Base-by-base conservation (phyloP, 1,140 invertebrate species). In the Zaprionus ornatus region DNA sequence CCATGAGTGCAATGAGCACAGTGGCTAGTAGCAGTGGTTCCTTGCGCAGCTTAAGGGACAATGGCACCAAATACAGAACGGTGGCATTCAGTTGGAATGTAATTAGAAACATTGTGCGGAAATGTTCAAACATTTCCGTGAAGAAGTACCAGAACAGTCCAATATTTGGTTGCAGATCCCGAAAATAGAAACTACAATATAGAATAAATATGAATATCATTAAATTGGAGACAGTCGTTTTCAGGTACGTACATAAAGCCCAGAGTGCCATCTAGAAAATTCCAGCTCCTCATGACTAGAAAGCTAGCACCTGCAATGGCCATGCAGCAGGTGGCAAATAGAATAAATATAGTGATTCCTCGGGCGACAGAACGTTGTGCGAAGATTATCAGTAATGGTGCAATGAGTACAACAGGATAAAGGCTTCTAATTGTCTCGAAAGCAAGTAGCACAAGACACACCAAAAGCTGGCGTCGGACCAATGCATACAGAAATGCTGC, bases 131-230 rank as follows among this genome's bases (percentile, higher is more conserved):
- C 97, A 99, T 99, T 94, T 99, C 99, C 0, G 98, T 99, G 91
- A 99, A 99, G 93, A 99, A 99, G 92, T 99, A 99, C 99, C 99
- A 99, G 93, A 99, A 99, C 0, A 99, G 93, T 3, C 99, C 99
- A 86, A 99, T 97, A 91, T 99, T 99, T 23, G 99, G 99, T 77
- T 97, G 97, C 54, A 99, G 93, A 93, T 99, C 98, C 23, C 97
- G 97, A 21, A 99, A 97, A 54, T 95, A 95, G 62, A 97, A 94
- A 91, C 96, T 96, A 93, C 79, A 79, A 77, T 15, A 59, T 21
- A 21, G 15, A 12, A 29, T 4, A 27, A 25, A 48, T 60, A 66
- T 29, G 3, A 10, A 29, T 61, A 4, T 42, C 15, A 45, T 17
- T 17, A 4, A 48, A n/a, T 15, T 17, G 12, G 0, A 25, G 7